Evolutionary conservation across 2,888 invertebrate genomes (phyloP).

Genomic region (Cordilura impudica): DNA sequence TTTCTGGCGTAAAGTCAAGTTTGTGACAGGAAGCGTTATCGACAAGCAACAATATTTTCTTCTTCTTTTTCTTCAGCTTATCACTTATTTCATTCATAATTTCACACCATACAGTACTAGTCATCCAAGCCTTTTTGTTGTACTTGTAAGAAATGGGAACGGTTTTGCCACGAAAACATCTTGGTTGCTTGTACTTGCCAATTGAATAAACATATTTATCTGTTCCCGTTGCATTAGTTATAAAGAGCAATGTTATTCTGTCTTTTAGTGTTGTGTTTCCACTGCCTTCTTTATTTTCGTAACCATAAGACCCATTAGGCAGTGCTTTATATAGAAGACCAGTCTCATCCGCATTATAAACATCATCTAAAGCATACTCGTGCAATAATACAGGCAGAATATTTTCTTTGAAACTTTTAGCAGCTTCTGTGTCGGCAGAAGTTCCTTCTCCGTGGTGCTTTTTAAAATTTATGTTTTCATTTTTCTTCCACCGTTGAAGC

Average conservation of each 20-base stretch:
- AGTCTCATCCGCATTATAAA: slow-evolving; percentile 5
- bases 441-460: not conserved
- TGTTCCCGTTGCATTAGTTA: no score
- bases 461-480: slow-evolving; percentile 9
- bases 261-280: not conserved
- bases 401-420: not conserved
- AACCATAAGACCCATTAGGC: not conserved
- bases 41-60: slow-evolving; percentile 18
- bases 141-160: slow-evolving; percentile 15
- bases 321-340: no score
- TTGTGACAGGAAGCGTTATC: no score
- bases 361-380: not conserved
- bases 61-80: not conserved
- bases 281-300: not conserved
- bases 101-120: slow-evolving; percentile 19
- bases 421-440: not conserved
- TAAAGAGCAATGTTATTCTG: slow-evolving; percentile 12
- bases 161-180: not conserved
- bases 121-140: no score
- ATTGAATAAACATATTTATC: no score
- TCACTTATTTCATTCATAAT: slow-evolving; percentile 7
- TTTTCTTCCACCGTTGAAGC: no score
- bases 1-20: no score
- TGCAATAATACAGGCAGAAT: not conserved
- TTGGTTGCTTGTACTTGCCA: slow-evolving; percentile 8